Evolutionary conservation across 1,140 invertebrate species (phyloP).

Genomic region (Scaptomyza montana): DNA sequence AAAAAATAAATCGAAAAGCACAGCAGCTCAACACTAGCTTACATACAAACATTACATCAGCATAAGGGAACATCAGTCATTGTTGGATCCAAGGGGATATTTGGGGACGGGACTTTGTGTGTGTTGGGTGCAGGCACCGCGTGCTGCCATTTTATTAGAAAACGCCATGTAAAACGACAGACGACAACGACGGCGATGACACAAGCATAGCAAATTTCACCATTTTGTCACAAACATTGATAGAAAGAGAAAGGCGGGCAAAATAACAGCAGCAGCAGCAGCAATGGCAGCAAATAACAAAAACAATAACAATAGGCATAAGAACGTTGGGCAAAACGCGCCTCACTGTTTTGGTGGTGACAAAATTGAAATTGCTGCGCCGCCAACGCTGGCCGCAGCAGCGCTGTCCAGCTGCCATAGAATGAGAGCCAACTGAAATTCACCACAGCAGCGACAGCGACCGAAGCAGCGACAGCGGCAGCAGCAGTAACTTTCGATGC

Average conservation of each 20-base stretch:
- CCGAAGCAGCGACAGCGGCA: constrained; percentile 34
- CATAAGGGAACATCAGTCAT: constrained; percentile 5
- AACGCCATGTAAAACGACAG: constrained; percentile 71
- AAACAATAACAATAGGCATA: constrained; percentile 11
- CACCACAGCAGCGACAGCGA: constrained; percentile 59
- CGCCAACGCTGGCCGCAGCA: constrained; percentile 31
- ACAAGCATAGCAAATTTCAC: constrained; percentile 60
- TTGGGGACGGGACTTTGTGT: constrained; percentile 10
- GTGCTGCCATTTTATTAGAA: constrained; percentile 80
- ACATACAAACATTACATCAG: constrained; percentile 32
- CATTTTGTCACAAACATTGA: constrained; percentile 69
- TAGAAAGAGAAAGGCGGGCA: constrained; percentile 27
- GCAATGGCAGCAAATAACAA: constrained; percentile 14
- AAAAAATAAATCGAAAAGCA: constrained; percentile 27
- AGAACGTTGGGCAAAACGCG: constrained; percentile 16
- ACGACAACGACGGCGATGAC: constrained; percentile 10
- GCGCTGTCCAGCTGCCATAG: constrained; percentile 8
- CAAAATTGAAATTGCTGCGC: constrained; percentile 61
- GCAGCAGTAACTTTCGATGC: background rate
- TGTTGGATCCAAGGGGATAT: background rate
- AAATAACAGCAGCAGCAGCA: constrained; percentile 32
- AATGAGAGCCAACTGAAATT: constrained; percentile 41
- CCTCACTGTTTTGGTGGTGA: constrained; percentile 56
- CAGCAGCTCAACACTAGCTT: constrained; percentile 19
- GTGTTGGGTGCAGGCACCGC: constrained; percentile 31